These are phyloP conservation scores for Calephelis nemesis DNA, from an alignment of 1,140 invertebrate species.

Conservation along the genomic window DNA sequence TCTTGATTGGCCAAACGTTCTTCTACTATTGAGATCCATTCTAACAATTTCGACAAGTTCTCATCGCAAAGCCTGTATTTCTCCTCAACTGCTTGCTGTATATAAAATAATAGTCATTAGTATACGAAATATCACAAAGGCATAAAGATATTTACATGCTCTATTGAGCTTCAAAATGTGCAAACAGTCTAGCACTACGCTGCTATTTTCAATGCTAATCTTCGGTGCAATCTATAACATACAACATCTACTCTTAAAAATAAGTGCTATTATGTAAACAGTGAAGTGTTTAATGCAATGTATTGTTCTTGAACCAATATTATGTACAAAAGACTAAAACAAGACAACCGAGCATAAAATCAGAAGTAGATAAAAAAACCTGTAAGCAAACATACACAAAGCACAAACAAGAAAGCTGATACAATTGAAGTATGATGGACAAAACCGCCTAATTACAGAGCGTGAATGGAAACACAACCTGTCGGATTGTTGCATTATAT, in stretches of 20 bases:
- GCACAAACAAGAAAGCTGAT: slow-evolving; percentile 28
- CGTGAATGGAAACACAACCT: slow-evolving; percentile 63
- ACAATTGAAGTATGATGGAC: slow-evolving; percentile 40
- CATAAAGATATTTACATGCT: slow-evolving; percentile 30
- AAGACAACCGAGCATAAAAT: slow-evolving; percentile 26
- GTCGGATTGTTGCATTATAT: slow-evolving; percentile 53
- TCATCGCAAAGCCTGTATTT: slow-evolving; percentile 95
- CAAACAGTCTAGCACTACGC: slow-evolving; percentile 41
- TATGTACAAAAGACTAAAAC: slow-evolving; percentile 23
- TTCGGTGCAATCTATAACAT: slow-evolving; percentile 34
- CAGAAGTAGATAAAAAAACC: slow-evolving; percentile 16
- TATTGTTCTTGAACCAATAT: neutral
- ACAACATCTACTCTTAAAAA: slow-evolving; percentile 27
- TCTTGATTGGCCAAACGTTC: slow-evolving; percentile 92
- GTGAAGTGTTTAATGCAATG: slow-evolving; percentile 21
- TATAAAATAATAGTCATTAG: slow-evolving; percentile 50
- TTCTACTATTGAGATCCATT: slow-evolving; percentile 94
- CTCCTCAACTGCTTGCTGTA: slow-evolving; percentile 95
- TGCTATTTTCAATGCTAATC: slow-evolving; percentile 38
- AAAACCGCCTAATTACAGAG: slow-evolving; percentile 54
- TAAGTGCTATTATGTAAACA: slow-evolving; percentile 26
- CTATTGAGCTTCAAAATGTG: slow-evolving; percentile 28
- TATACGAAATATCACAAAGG: slow-evolving; percentile 2
- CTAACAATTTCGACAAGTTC: slow-evolving; percentile 89
- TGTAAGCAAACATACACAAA: slow-evolving; percentile 16